Conservation (phyloP, 2,113 vertebrate species). For the Dicentrarchus labrax region DNA sequence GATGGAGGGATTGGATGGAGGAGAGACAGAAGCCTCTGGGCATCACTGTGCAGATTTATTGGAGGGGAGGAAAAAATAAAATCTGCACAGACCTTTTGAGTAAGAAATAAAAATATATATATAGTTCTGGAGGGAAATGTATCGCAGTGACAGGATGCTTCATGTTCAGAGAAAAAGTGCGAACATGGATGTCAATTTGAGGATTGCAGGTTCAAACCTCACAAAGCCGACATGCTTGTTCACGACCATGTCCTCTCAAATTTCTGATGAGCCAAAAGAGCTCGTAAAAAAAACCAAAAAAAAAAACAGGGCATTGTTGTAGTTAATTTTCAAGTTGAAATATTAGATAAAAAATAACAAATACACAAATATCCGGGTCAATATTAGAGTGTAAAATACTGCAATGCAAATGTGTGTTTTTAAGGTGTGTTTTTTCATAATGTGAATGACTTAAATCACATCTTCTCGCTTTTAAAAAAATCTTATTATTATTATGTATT, state of each 20-base stretch:
- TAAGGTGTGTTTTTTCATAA: not conserved
- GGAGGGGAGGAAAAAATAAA: not conserved
- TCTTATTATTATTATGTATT: no score
- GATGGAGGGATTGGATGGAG: conserved; percentile 61
- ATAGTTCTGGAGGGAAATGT: conserved; percentile 11
- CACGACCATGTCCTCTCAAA: not conserved
- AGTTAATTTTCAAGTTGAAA: not conserved
- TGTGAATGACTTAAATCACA: no score
- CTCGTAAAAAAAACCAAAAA: not conserved
- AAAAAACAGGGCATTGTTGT: no score
- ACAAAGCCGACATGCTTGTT: not conserved
- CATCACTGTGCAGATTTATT: conserved; percentile 59
- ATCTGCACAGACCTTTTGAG: conserved; percentile 32
- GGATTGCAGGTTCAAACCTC: not conserved
- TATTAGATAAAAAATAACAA: not conserved
- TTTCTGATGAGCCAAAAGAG: no score
- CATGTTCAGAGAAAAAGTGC: not conserved
- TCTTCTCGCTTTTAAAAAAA: no score
- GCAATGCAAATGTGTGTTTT: not conserved
- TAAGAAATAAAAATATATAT: not conserved
- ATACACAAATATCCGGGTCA: not conserved
- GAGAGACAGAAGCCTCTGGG: conserved; percentile 61
- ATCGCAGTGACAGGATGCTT: not conserved
- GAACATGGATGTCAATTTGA: not conserved
- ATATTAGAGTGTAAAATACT: not conserved